These are phyloP conservation scores for Nothoprocta pentlandii DNA, from an alignment of 2,113 vertebrate genomes.

Conservation along the genomic window DNA sequence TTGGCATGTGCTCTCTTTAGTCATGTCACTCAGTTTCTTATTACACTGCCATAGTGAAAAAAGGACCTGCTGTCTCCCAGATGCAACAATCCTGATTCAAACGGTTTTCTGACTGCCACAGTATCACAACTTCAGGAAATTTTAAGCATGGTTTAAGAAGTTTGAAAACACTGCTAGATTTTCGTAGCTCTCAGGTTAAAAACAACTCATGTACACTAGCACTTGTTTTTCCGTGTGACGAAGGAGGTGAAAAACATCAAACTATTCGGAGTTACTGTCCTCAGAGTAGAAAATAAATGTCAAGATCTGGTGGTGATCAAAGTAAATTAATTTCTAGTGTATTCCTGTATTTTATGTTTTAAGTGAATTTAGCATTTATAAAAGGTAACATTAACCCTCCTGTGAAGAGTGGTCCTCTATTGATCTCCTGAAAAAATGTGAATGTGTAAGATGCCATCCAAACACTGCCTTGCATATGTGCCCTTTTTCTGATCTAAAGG, in stretches of 20 bases:
- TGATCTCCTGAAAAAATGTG: constrained; percentile 28
- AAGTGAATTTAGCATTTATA: constrained; percentile 16
- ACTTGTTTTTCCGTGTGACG: background rate
- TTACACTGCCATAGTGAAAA: background rate
- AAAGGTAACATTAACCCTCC: constrained; percentile 4
- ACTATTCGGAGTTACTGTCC: background rate
- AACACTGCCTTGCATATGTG: background rate
- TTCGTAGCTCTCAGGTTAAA: background rate
- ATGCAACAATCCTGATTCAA: background rate
- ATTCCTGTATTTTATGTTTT: background rate
- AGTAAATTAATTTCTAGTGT: constrained; percentile 31
- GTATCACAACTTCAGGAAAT: background rate
- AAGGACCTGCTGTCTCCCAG: background rate
- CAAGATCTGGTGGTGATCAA: constrained; percentile 18
- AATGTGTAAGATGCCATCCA: background rate
- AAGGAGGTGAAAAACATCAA: background rate
- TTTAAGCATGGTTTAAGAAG: background rate
- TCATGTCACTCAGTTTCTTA: background rate
- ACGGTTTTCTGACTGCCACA: background rate
- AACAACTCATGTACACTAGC: background rate
- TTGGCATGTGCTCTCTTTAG: background rate
- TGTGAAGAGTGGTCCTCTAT: background rate
- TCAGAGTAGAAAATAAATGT: constrained; percentile 40
- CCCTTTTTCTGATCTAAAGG: background rate
- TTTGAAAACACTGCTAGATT: background rate